Base-by-base conservation (phyloP, 2,113 vertebrate species). In the Tetraodon nigroviridis region DNA sequence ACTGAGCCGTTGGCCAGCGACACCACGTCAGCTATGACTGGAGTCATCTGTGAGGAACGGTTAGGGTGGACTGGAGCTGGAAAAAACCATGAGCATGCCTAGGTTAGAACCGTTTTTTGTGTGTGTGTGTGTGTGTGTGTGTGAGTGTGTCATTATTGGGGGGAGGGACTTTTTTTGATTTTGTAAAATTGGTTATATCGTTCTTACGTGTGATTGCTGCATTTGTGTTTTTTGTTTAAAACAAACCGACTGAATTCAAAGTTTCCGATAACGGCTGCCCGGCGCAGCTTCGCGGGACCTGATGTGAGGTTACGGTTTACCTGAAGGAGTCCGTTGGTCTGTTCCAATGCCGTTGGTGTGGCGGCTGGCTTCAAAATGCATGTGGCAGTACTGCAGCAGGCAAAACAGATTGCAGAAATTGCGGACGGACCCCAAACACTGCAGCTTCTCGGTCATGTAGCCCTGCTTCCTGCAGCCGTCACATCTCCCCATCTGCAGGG, bases 351-450 rank as follows among this genome's bases (percentile, higher is more conserved):
- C 79, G 21, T 88, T 88, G 67, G 76, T 85, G 67, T 76, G 84
- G 68, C 52, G 92, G 69, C 86, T 92, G 1, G 10, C 46, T 50
- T 87, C 80, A 69, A 90, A 83, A 29, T 73, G 70, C 45, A 79
- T 37, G 57, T 63, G 67, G 87, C 95, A 98, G 88, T 96, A 99
- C 61, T 92, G 90, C 60, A 95, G 89, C 47, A 98, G 87, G 84
- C 97, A 99, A 69, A 90, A 83, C 85, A 95, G 84, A 75, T 95
- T 93, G 87, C 97, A 99, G 83, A 99, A 99, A 88, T 98, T 94
- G 58, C 94, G 93, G 50, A 94, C 91, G 48, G 93, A 93, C 21
- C 94, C 94, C 62, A 92, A 87, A 93, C 94, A 98, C 69, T 94
- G 93, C 56, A 98, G 86, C 62, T 93, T 95, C 83, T 99, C 96